These are phyloP conservation scores for Apostichopus japonicus DNA, from an alignment of 35 echinoderm and acorn worm genomes.

Conservation along the genomic window DNA sequence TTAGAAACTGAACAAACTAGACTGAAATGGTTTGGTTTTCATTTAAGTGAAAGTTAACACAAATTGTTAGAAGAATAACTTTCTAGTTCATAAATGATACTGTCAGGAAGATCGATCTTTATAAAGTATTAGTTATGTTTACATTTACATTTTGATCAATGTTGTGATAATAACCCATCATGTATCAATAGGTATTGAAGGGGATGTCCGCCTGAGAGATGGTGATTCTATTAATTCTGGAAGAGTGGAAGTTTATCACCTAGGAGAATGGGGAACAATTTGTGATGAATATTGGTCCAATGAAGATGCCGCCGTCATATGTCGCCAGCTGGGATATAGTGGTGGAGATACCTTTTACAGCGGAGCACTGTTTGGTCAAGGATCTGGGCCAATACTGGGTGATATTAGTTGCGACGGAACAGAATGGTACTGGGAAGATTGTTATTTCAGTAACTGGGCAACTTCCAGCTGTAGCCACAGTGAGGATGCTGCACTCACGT, in stretches of 20 bases:
- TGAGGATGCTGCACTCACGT: background rate
- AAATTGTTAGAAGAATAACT: too few species aligned
- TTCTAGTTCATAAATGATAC: too few species aligned
- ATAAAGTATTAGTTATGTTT: too few species aligned
- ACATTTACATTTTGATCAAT: too few species aligned
- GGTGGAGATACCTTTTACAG: background rate
- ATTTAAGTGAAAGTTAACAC: too few species aligned
- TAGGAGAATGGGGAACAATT: constrained; percentile 57
- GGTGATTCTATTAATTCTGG: constrained; percentile 18
- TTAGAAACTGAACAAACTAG: too few species aligned
- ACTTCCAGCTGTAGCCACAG: background rate
- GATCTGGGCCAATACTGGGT: background rate
- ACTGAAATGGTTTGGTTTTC: too few species aligned
- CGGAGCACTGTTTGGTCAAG: too few species aligned
- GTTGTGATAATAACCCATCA: too few species aligned
- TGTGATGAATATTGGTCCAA: constrained; percentile 53
- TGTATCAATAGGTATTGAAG: too few species aligned
- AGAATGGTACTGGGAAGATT: background rate
- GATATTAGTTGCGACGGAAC: too few species aligned
- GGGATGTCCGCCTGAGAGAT: background rate
- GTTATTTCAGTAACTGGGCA: background rate
- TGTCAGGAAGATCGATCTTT: too few species aligned
- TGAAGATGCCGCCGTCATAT: constrained; percentile 43
- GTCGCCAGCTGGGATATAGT: background rate
- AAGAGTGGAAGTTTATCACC: constrained; percentile 47